Percentiles rank a stretch among this genome's conserved stretches.
phyloP scores from a whole-genome alignment of 2,797 vertebrate species.

The Adelosebastes latens region DNA sequence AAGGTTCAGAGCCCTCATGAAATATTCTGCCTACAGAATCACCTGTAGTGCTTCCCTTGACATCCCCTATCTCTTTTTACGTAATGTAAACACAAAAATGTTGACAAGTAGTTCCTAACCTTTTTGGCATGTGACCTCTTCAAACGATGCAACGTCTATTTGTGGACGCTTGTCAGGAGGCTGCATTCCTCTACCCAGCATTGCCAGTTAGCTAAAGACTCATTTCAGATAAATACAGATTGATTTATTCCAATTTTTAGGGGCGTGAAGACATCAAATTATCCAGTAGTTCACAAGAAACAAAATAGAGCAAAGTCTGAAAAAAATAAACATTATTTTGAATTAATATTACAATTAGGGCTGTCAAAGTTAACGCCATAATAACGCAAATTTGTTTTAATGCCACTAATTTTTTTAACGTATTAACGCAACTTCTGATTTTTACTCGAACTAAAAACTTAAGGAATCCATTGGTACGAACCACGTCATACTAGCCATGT shows the following conservation, averaged over 20 bases:
- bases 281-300: neutral
- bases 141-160: slow-evolving; percentile 6
- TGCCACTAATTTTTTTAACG: no score
- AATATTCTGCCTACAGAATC: neutral
- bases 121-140: neutral
- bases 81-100: neutral
- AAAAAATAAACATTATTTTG: neutral
- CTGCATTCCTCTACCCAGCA: neutral
- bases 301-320: neutral
- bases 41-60: neutral
- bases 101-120: neutral
- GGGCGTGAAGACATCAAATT: neutral
- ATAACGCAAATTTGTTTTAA: no score
- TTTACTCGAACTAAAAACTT: no score
- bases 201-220: neutral
- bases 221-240: neutral
- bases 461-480: no score
- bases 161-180: neutral
- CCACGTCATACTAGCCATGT: no score
- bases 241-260: neutral
- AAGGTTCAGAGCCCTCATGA: neutral
- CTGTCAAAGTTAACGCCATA: no score
- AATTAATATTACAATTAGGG: no score
- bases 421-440: no score
- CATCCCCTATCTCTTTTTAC: neutral